phyloP scores from a whole-genome alignment of 2,888 invertebrate species.

The Drosophila emarginata region DNA sequence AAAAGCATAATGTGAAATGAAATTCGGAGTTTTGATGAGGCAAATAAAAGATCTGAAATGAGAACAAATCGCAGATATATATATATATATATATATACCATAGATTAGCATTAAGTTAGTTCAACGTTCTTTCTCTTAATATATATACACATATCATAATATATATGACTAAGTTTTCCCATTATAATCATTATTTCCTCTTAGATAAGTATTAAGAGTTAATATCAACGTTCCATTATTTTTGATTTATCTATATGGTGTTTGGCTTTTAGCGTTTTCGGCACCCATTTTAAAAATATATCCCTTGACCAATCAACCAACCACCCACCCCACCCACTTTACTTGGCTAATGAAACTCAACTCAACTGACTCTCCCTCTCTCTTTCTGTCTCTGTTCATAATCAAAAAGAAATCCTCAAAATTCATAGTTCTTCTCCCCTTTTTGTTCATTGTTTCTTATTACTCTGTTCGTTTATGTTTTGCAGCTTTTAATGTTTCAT shows the following conservation, averaged over 20 bases:
- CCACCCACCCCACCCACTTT: background rate
- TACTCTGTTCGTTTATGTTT: slow-evolving; percentile 21
- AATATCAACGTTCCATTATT: background rate
- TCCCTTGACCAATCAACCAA: background rate
- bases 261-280: slow-evolving; percentile 7
- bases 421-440: background rate
- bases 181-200: background rate
- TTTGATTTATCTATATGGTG: background rate
- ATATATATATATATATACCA: background rate
- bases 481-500: slow-evolving; percentile 55
- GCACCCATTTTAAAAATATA: background rate
- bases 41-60: slow-evolving; percentile 33
- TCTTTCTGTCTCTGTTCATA: background rate
- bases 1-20: slow-evolving; percentile 62
- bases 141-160: no score
- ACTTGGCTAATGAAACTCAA: slow-evolving; percentile 4
- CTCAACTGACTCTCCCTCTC: slow-evolving; percentile 16
- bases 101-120: slow-evolving; percentile 52
- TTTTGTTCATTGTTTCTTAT: background rate
- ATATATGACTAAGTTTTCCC: slow-evolving; percentile 1
- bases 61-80: slow-evolving; percentile 4
- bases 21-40: slow-evolving; percentile 79
- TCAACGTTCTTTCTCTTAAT: background rate
- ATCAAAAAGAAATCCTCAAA: background rate
- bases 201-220: background rate